Evolutionary conservation across 2,113 vertebrate species (phyloP), one percentile per base, ranked within the genome.

Genomic region (Hippocampus barbouri): DNA sequence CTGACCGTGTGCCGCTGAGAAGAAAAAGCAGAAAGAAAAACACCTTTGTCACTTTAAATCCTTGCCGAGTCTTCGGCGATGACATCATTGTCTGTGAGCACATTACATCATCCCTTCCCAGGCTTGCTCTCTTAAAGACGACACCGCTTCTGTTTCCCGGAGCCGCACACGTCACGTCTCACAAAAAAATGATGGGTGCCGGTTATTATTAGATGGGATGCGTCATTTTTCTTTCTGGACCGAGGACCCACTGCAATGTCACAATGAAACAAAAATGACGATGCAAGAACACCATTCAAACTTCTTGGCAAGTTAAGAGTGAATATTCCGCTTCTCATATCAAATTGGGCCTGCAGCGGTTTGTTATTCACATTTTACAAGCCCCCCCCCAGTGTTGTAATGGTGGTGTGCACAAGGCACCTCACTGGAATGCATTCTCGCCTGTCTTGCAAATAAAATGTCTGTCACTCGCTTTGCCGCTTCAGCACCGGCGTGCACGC

Each of bases 81-180:
- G 92, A 93, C 91, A 93, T 93, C 92, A 93, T 92, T 90, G 89
- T 91, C 92, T 91, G 89, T 90, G 91, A 93, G 89, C 88, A 91
- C 91, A 93, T 93, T 93, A 93, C 92, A 93, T 93, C 92, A 93
- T 85, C 91, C 83, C 90, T 92, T 92, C 85, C 87, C 87, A 88
- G 89, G 89, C 88, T 80, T 83, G 83, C 89, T 75, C 87, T 84
- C 87, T 89, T 88, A 90, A 88, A 89, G 88, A 88, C 86, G 88
- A 85, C 87, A 83, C 82, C 84, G 83, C 89, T 90, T 88, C 85
- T 88, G 87, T 88, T 85, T 86, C 86, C 85, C 71, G 77, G 34
- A 79, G 75, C 76, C 27, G 38, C 84, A 78, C 75, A 79, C 81
- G 66, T 71, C 62, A 25, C 51, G 61, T 75, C 34, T 38, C 71